phyloP scores from a whole-genome alignment of 2,113 vertebrate species.

The Piprites chloris region DNA sequence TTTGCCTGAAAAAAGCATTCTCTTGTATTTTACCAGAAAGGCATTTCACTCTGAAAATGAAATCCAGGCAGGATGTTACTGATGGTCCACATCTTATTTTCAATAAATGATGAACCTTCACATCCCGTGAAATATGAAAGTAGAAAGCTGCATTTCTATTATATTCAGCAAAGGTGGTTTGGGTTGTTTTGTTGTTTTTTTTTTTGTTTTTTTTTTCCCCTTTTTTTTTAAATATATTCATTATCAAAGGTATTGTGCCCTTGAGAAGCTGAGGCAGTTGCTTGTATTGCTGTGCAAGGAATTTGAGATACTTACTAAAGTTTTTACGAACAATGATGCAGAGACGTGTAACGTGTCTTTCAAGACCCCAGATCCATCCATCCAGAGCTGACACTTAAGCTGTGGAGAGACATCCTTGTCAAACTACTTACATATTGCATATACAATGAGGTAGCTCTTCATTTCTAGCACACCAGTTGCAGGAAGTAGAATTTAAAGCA shows the following conservation, averaged over 20 bases:
- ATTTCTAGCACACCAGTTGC: neutral
- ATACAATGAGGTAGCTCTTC: conserved; percentile 26
- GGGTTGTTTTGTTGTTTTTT: no score
- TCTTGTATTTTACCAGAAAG: conserved; percentile 19
- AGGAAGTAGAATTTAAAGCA: conserved; percentile 37
- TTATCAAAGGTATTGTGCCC: conserved; percentile 65
- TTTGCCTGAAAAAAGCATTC: conserved; percentile 7
- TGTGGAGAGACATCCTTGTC: conserved; percentile 48
- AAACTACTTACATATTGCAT: conserved; percentile 50
- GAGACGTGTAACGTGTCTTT: neutral
- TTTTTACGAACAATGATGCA: conserved; percentile 35
- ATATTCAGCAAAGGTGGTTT: neutral
- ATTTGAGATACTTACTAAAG: conserved; percentile 51
- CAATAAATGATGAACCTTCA: conserved; percentile 65
- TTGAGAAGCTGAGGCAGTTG: conserved; percentile 55
- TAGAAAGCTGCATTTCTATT: conserved; percentile 42
- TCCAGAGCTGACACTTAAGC: conserved; percentile 47
- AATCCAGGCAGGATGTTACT: conserved; percentile 24
- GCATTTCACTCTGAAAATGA: conserved; percentile 33
- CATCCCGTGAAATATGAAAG: conserved; percentile 49
- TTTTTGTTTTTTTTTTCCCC: neutral
- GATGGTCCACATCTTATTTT: conserved; percentile 49
- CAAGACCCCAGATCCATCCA: conserved; percentile 56
- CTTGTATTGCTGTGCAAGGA: conserved; percentile 56
- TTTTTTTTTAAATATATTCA: conserved; percentile 59